phyloP scores from a whole-genome alignment of 2,888 invertebrate genomes.

The Erebia aethiops region DNA sequence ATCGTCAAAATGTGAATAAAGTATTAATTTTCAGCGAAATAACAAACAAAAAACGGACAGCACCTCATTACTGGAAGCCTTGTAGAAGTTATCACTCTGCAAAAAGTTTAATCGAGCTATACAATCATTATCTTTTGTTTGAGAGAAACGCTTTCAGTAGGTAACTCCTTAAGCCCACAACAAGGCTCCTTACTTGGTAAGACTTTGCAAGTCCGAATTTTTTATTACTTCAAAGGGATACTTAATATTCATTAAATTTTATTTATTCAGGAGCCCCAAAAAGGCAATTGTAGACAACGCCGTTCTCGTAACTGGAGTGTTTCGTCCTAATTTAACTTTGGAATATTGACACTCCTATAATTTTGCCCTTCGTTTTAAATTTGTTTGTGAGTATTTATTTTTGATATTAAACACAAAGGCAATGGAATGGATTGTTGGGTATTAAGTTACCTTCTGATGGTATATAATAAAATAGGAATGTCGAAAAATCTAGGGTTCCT shows the following conservation, averaged over 20 bases:
- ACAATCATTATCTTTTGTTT: slow-evolving; percentile 64
- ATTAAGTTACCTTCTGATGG: background rate
- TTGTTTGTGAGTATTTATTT: background rate
- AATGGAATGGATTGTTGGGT: background rate
- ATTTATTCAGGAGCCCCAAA: slow-evolving; percentile 47
- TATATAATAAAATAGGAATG: too few species aligned
- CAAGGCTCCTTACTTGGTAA: slow-evolving; percentile 23
- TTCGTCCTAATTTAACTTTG: slow-evolving; percentile 21
- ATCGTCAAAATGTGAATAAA: background rate
- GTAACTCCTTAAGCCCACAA: slow-evolving; percentile 41
- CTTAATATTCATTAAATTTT: slow-evolving; percentile 50
- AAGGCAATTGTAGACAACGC: slow-evolving; percentile 27
- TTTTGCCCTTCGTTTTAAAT: background rate
- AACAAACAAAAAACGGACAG: slow-evolving; percentile 28
- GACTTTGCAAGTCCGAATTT: slow-evolving; percentile 46
- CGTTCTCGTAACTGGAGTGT: slow-evolving; percentile 24
- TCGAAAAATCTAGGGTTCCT: too few species aligned
- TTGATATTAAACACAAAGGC: background rate
- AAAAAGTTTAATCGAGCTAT: slow-evolving; percentile 66
- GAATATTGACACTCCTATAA: slow-evolving; percentile 10
- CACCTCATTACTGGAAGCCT: slow-evolving; percentile 44
- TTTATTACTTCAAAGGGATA: slow-evolving; percentile 57
- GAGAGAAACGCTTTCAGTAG: slow-evolving; percentile 41
- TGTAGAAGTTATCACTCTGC: slow-evolving; percentile 51
- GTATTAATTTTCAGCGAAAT: slow-evolving; percentile 2